These are phyloP conservation scores for Agrochola lota DNA, from an alignment of 2,888 invertebrate genomes.

Conservation along the genomic window DNA sequence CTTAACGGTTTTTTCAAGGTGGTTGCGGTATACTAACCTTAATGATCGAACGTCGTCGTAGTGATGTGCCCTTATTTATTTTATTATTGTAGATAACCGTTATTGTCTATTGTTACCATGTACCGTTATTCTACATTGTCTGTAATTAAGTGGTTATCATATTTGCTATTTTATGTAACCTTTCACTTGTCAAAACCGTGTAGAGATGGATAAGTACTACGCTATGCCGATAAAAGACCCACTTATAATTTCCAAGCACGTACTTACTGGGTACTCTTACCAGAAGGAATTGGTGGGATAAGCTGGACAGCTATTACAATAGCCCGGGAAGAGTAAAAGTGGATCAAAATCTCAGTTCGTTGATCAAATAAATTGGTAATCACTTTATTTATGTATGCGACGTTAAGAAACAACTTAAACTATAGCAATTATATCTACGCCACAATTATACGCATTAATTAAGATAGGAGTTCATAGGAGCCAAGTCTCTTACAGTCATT, in stretches of 20 bases:
- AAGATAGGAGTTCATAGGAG: conserved; percentile 26
- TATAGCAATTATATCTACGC: neutral
- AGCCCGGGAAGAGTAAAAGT: neutral
- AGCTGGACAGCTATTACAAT: neutral
- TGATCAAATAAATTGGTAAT: neutral
- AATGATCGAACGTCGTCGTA: conserved; percentile 44
- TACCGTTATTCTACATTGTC: conserved; percentile 44
- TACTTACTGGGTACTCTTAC: neutral
- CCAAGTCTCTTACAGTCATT: conserved; percentile 20
- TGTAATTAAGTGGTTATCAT: conserved; percentile 38
- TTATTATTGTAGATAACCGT: conserved; percentile 56
- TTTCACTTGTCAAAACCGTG: conserved; percentile 21
- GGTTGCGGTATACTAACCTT: conserved; percentile 55
- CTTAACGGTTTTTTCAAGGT: conserved; percentile 52
- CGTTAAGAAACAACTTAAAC: neutral
- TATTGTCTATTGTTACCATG: conserved; percentile 51
- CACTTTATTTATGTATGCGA: too few relatives aligned
- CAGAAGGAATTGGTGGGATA: neutral
- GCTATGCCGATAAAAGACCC: neutral
- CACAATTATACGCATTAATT: conserved; percentile 42
- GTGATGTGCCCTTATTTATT: conserved; percentile 61
- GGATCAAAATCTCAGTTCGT: neutral
- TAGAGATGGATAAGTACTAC: too few relatives aligned
- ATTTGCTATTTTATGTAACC: conserved; percentile 23
- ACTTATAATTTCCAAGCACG: neutral